These are phyloP conservation scores for Calyptommatus sinebrachiatus DNA, from an alignment of 2,113 vertebrate species.

Conservation along the genomic window DNA sequence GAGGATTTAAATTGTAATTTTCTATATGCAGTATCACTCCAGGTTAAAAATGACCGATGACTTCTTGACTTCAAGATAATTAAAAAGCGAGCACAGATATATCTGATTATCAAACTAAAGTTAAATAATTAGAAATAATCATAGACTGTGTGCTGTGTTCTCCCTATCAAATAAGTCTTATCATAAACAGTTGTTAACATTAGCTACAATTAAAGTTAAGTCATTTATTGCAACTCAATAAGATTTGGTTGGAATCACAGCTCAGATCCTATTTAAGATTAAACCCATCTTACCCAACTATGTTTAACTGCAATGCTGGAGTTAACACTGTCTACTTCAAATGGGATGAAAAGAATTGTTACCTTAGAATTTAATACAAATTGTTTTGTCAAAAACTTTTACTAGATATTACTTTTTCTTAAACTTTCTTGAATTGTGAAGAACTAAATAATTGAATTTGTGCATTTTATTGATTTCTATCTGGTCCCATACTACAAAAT, in stretches of 20 bases:
- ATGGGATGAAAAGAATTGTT: background rate
- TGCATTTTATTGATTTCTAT: no score
- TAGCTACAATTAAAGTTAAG: no score
- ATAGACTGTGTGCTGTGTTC: background rate
- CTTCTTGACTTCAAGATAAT: background rate
- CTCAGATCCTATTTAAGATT: no score
- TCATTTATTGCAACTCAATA: no score
- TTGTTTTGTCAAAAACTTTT: no score
- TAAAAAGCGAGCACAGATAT: background rate
- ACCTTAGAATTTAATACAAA: background rate
- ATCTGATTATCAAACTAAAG: background rate
- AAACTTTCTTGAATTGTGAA: no score
- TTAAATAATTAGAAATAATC: background rate
- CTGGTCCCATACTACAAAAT: no score
- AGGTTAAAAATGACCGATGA: background rate
- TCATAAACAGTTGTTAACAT: no score
- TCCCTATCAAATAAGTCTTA: background rate
- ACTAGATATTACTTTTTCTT: no score
- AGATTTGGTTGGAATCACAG: no score
- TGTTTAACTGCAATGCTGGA: no score
- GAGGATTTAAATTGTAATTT: constrained; percentile 15
- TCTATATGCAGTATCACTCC: background rate
- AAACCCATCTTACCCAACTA: background rate
- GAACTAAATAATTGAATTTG: no score
- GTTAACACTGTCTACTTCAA: background rate